Evolutionary conservation across 2,797 vertebrate genomes (phyloP).

Genomic region (Microcaecilia unicolor): DNA sequence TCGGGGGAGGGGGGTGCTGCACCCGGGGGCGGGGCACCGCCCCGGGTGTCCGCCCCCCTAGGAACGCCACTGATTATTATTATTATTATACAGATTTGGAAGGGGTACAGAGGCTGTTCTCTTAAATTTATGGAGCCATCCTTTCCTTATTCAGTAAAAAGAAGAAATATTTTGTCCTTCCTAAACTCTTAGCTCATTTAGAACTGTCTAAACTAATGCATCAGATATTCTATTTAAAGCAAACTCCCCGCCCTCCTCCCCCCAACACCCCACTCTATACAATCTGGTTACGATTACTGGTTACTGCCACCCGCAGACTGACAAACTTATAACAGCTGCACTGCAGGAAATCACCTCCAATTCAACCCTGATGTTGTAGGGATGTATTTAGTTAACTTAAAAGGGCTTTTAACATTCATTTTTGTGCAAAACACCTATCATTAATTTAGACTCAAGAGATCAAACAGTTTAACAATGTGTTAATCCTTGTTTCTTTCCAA

Average conservation of each 20-base stretch:
- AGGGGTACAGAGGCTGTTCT: no score
- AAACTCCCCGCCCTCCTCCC: not conserved
- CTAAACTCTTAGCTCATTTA: conserved; percentile 3
- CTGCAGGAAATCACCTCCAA: conserved; percentile 56
- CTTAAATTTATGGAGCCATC: no score
- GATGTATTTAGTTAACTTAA: conserved; percentile 57
- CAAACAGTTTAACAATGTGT: conserved; percentile 69
- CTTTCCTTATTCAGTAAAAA: no score
- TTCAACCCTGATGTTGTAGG: conserved; percentile 51
- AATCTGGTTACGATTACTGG: conserved; percentile 69
- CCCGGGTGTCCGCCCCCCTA: no score
- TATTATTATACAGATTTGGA: no score
- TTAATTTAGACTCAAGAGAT: conserved; percentile 56
- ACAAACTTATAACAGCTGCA: conserved; percentile 74
- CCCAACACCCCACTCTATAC: conserved; percentile 37
- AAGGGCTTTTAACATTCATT: conserved; percentile 54
- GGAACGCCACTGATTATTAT: no score
- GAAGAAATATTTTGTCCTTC: no score
- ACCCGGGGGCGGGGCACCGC: no score
- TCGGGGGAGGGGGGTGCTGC: no score
- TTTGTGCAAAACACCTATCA: conserved; percentile 52
- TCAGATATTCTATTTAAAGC: conserved; percentile 32
- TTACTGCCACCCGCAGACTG: conserved; percentile 69
- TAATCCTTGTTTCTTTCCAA: conserved; percentile 56
- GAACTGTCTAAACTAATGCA: conserved; percentile 17